These are phyloP conservation scores for Eupithecia dodoneata DNA, from an alignment of 2,888 invertebrate species.

Conservation along the genomic window DNA sequence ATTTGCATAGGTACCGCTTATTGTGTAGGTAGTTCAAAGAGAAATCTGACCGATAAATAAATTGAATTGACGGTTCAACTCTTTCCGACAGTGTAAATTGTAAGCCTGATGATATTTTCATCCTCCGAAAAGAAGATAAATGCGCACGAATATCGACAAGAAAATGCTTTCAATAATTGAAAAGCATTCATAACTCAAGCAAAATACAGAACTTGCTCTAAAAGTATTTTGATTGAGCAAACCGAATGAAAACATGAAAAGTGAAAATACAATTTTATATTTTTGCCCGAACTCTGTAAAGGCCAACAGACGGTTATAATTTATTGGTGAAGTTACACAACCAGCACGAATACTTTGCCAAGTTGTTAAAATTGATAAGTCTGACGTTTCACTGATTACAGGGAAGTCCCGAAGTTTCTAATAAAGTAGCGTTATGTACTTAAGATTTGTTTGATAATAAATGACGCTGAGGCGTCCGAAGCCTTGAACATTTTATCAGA, in stretches of 20 bases:
- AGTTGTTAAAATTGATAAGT: slow-evolving; percentile 44
- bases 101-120: background rate
- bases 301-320: slow-evolving; percentile 33
- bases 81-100: background rate
- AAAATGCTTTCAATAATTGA: background rate
- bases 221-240: background rate
- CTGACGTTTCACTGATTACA: slow-evolving; percentile 38
- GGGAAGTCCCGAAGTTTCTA: slow-evolving; percentile 28
- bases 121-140: background rate
- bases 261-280: slow-evolving; percentile 18
- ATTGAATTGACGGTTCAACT: slow-evolving; percentile 17
- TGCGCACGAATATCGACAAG: background rate
- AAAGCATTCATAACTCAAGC: background rate
- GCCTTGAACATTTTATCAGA: background rate
- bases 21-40: slow-evolving; percentile 38
- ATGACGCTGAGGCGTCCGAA: slow-evolving; percentile 4
- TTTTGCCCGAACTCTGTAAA: slow-evolving; percentile 10
- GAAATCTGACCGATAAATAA: slow-evolving; percentile 31
- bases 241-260: slow-evolving; percentile 25
- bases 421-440: slow-evolving; percentile 17
- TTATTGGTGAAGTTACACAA: slow-evolving; percentile 41
- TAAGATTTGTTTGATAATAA: slow-evolving; percentile 18
- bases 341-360: slow-evolving; percentile 34
- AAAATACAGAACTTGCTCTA: background rate
- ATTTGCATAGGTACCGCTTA: slow-evolving; percentile 43